Evolutionary conservation across 2,113 vertebrate species (phyloP), one percentile per base, ranked within the genome.

Genomic region (Mixornis gularis): DNA sequence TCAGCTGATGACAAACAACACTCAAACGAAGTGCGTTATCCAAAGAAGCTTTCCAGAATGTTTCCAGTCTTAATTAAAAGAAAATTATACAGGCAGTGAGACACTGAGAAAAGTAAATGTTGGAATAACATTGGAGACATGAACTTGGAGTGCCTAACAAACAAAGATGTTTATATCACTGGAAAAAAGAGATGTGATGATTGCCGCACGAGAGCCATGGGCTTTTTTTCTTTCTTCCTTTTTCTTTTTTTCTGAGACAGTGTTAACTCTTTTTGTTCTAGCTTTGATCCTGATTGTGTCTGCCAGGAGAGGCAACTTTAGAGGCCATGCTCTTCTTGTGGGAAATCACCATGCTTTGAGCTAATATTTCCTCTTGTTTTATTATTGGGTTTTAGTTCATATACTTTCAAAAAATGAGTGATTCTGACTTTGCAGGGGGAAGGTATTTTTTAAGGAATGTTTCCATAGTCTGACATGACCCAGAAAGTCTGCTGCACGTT

Each of bases 401-500:
- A 89, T 94, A 60, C 55, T 94, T 93, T 92, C 82, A 66, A 81
- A 81, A 85, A 94, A 49, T 46, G 64, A 94, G 48, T 83, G 90
- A 85, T 91, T 84, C 69, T 87, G 92, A 96, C 79, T 95, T 95
- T 91, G 52, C 56, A 83, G 72, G 68, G 79, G 85, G 56, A 94
- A 88, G 71, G n/a, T 96, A 84, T 96, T 88, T 96, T 84, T 41
- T 60, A 92, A 84, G 68, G 80, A 93, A 94, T 82, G 94, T 96
- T 94, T 95, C 71, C 78, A 36, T 95, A 93, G 87, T 86, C 70
- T 94, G 92, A 89, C 58, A 72, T 62, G 85, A 96, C 65, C 80
- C 91, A 93, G 91, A 95, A 93, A 90, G 83, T 91, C 89, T 95
- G 77, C 72, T 96, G 83, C 95, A 95, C 92, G 94, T 93, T 95